Evolutionary conservation across 2,797 vertebrate genomes (phyloP), one percentile per base, ranked within the genome.

Genomic region (Phataginus tetradactyla): DNA sequence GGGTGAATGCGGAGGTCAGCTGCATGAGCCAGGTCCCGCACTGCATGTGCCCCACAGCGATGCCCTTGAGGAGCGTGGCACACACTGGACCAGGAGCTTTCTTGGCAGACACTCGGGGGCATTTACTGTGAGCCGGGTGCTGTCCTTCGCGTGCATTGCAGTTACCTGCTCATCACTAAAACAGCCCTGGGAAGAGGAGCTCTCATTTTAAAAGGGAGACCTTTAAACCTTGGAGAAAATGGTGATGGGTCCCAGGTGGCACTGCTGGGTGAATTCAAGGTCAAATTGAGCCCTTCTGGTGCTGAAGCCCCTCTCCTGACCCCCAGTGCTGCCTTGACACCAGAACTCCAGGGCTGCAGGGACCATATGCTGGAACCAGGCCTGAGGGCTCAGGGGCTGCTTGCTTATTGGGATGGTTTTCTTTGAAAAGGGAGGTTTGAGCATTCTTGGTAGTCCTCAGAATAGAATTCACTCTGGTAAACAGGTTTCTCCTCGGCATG

Each of bases 11-110:
- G 9, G 45, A 11, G 10, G 45, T 45, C 45, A 45, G 45, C 45
- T 45, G 45, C 45, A 45, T 11, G 45, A 45, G 39, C n/a, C 78
- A 15, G 42, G 49, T 37, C 42, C 45, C 10, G 10, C 45, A 45
- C 45, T 10, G 9, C 45, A 45, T 45, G 45, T 45, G 45, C 25
- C 51, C 11, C 23, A 5, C 1, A 2, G 1, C 0, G 0, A 2
- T 45, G 29, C 23, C 10, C 20, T 3, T 49, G 15, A 59, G 13
- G 27, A 61, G 9, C 27, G 1, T 21, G 17, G 37, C 12, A 7
- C n/a, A 15, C 27, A 27, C 39, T 6, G 5, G 29, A 2, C 4
- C 0, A 3, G 37, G 59, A 29, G 23, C 17, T 13, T 7, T 39
- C 13, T 4, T 15, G 27, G n/a, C 59, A 51, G 39, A 39, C 51